A percentile compares a stretch with the other conserved stretches of the same genome.
Evolutionary conservation across 2,888 invertebrate genomes (phyloP).

Genomic region (Phrixothrix hirtus): DNA sequence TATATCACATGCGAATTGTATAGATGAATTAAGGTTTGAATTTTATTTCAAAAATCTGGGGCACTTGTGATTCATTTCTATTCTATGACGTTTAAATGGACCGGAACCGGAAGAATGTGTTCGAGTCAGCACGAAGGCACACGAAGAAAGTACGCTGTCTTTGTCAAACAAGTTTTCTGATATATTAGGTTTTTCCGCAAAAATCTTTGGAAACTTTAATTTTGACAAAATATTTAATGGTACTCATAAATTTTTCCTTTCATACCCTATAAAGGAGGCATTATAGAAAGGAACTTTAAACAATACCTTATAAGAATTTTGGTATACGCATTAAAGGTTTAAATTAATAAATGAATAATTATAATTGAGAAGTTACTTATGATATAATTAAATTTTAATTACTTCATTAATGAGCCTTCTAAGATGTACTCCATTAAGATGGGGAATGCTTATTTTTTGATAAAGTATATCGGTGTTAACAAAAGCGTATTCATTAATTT

Average conservation of each 20-base stretch:
- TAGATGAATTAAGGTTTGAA: neutral
- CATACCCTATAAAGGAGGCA: constrained; percentile 5
- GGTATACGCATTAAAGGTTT: constrained; percentile 3
- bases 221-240: constrained; percentile 40
- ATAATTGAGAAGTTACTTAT: constrained; percentile 7
- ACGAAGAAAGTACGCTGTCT: constrained; percentile 8
- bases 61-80: constrained; percentile 35
- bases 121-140: constrained; percentile 6
- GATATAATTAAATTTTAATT: constrained; percentile 24
- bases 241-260: constrained; percentile 34
- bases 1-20: neutral
- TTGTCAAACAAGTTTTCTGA: constrained; percentile 25
- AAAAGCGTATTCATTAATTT: constrained; percentile 17
- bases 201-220: constrained; percentile 36
- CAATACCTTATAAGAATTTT: constrained; percentile 10
- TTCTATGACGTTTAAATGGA: constrained; percentile 41
- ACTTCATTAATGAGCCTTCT: constrained; percentile 18
- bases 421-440: constrained; percentile 10
- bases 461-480: constrained; percentile 13
- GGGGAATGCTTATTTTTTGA: constrained; percentile 11
- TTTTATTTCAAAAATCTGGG: constrained; percentile 9
- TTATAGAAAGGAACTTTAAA: no score
- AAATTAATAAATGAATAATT: constrained; percentile 14
- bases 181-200: constrained; percentile 32
- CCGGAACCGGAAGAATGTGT: constrained; percentile 39